phyloP scores from a whole-genome alignment of 2,888 invertebrate genomes.

The Diarsia rubi region DNA sequence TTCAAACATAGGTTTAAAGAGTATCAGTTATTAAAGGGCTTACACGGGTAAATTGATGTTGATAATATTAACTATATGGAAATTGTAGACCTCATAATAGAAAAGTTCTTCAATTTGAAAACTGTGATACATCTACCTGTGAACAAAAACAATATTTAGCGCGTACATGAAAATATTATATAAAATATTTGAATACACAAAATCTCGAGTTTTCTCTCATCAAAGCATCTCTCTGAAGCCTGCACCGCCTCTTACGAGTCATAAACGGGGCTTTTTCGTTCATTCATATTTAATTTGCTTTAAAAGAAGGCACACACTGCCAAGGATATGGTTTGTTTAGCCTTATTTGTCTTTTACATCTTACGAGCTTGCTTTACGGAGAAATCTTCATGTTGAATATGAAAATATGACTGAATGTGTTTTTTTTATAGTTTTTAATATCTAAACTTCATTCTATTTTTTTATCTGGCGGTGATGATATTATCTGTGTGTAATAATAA shows the following conservation, averaged over 20 bases:
- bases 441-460: background rate
- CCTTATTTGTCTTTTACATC: constrained; percentile 46
- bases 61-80: background rate
- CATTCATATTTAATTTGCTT: constrained; percentile 69
- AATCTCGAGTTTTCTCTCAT: constrained; percentile 37
- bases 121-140: too few relatives aligned
- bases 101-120: background rate
- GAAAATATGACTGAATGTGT: constrained; percentile 3
- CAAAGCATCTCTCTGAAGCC: constrained; percentile 55
- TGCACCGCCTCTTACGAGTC: constrained; percentile 51
- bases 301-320: constrained; percentile 57
- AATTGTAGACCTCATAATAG: background rate
- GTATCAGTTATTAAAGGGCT: background rate
- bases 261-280: constrained; percentile 66
- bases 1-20: too few relatives aligned
- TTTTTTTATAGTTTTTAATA: constrained; percentile 3
- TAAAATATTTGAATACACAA: constrained; percentile 5
- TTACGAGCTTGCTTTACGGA: constrained; percentile 22
- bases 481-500: background rate
- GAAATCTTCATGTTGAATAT: constrained; percentile 9
- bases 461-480: background rate
- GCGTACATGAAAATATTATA: background rate
- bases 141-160: background rate
- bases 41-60: background rate
- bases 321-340: constrained; percentile 35